Conservation (phyloP, 23 tunicate species). For the Styela clava region DNA sequence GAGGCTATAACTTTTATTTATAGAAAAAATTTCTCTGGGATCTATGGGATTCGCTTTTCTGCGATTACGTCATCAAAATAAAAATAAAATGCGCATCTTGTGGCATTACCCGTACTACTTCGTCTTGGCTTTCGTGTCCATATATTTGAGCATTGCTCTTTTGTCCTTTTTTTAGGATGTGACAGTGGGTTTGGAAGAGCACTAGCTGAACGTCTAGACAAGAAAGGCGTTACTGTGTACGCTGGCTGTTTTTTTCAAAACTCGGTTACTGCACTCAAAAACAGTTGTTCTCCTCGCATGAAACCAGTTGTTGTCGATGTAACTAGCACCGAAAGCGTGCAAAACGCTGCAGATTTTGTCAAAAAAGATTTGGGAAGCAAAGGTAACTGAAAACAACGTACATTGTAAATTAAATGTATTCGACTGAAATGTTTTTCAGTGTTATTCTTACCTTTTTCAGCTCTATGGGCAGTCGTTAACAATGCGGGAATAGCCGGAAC, state of each 20-base stretch:
- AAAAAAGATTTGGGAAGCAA: not conserved
- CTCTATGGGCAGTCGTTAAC: constrained; percentile 63
- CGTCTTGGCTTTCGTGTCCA: not conserved
- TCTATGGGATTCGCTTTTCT: not conserved
- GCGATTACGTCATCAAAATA: too few species aligned
- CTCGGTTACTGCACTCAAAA: not conserved
- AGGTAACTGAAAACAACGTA: constrained; percentile 1
- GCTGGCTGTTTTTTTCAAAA: constrained; percentile 9
- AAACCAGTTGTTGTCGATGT: constrained; percentile 18
- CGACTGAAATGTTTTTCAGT: too few species aligned
- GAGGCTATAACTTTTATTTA: too few species aligned
- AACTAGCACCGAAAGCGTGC: constrained; percentile 13
- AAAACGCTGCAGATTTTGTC: constrained; percentile 13
- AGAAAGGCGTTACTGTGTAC: constrained; percentile 17
- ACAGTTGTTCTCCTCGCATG: not conserved
- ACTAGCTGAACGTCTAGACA: constrained; percentile 25
- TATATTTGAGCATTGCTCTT: too few species aligned
- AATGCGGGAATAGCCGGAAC: constrained; percentile 52
- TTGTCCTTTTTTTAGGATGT: constrained; percentile 37
- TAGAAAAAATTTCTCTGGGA: not conserved
- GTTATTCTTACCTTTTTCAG: too few species aligned
- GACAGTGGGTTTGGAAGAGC: constrained; percentile 38
- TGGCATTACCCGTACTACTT: not conserved
- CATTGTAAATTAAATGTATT: too few species aligned
- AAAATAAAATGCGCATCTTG: not conserved